Evolutionary conservation across 2,888 invertebrate genomes (phyloP).

Genomic region (Spilarctia lutea): DNA sequence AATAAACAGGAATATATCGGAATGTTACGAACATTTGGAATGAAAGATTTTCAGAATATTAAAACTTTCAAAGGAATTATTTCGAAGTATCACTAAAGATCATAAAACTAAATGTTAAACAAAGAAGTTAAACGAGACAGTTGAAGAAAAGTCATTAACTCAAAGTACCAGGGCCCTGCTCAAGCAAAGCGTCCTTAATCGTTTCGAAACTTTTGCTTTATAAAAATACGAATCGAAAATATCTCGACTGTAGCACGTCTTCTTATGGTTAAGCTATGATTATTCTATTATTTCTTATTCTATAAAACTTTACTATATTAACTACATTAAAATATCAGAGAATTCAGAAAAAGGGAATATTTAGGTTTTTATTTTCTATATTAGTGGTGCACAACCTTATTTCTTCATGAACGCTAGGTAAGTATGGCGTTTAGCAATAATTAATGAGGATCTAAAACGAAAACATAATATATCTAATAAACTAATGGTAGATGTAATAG

Average conservation of each 20-base stretch:
- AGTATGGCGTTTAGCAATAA: slow-evolving; percentile 81
- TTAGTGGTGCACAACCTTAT: slow-evolving; percentile 86
- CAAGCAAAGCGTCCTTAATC: slow-evolving; percentile 84
- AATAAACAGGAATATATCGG: slow-evolving; percentile 58
- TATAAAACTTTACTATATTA: slow-evolving; percentile 70
- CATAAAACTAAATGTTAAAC: slow-evolving; percentile 42
- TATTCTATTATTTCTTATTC: slow-evolving; percentile 79
- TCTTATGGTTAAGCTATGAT: slow-evolving; percentile 83
- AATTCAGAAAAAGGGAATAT: slow-evolving; percentile 86
- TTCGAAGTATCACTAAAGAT: slow-evolving; percentile 31
- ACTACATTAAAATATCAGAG: slow-evolving; percentile 86
- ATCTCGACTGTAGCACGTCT: slow-evolving; percentile 83
- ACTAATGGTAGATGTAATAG: slow-evolving; percentile 65
- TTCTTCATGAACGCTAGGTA: slow-evolving; percentile 85
- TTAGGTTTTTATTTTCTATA: slow-evolving; percentile 80
- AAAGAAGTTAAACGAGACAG: slow-evolving; percentile 30
- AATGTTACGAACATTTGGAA: slow-evolving; percentile 45
- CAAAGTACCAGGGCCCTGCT: slow-evolving; percentile 75
- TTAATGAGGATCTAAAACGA: slow-evolving; percentile 74
- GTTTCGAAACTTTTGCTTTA: slow-evolving; percentile 85
- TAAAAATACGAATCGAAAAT: slow-evolving; percentile 87
- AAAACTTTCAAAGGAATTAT: slow-evolving; percentile 27
- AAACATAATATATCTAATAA: slow-evolving; percentile 71
- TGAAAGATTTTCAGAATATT: slow-evolving; percentile 20
- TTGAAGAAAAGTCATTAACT: slow-evolving; percentile 47